Evolutionary conservation across 2,797 vertebrate species (phyloP), one percentile per base, ranked within the genome.

Genomic region (Syncerus caffer): DNA sequence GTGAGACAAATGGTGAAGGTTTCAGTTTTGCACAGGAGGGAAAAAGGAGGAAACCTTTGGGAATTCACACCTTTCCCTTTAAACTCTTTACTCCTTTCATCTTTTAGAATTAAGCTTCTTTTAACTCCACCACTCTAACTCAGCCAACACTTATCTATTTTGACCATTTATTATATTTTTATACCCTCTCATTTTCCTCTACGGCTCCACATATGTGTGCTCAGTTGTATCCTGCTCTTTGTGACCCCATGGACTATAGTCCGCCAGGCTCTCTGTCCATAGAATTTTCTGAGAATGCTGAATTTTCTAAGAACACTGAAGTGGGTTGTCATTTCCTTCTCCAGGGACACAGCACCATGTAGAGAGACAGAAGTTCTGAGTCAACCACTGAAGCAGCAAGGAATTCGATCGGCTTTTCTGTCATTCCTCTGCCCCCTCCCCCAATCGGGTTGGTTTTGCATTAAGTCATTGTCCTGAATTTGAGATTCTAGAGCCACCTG

Each of bases 51-150:
- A 38, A 74, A 38, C 29, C 31, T n/a, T 82, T 0, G 38, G 51
- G 60, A 93, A 83, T 90, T 60, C 64, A 76, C 71, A n/a, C 34
- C 51, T 89, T 88, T 51, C 38, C 31, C 13, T 97, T 93, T 90
- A 67, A 97, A 96, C 25, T 34, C 55, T 79, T 2, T 85, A 23
- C 8, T 87, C 3, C 74, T 93, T 96, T 96, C 71, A 94, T 85
- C 64, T 78, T 97, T 92, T 80, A 82, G 76, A 96, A 86, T 34
- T 85, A 78, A 92, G 60, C 53, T 96, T 85, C 67, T 91, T 96
- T 90, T 38, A 90, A 51, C 23, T 85, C 31, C 15, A 86, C 47
- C 27, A 67, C 62, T 91, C 79, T 51, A 79, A 76, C 27, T 11
- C 31, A 90, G 64, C 8, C 14, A 25, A 85, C 2, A 19, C 23